These are phyloP conservation scores for Amiota minor DNA, from an alignment of 2,888 invertebrate genomes.

Conservation along the genomic window DNA sequence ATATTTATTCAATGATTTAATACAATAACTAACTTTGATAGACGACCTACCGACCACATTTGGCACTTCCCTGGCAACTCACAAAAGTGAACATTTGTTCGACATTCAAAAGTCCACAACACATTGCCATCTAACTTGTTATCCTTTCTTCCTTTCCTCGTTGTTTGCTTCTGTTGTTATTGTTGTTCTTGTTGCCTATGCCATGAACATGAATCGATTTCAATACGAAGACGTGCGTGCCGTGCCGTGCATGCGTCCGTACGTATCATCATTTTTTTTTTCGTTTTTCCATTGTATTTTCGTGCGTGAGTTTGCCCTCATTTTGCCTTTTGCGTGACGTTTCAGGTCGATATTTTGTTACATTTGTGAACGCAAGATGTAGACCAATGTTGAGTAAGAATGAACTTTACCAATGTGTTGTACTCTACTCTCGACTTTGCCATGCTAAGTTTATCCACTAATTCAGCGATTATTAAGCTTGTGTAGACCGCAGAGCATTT, in stretches of 20 bases:
- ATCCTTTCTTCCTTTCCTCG: not conserved
- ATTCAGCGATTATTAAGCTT: too few relatives aligned
- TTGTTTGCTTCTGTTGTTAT: not conserved
- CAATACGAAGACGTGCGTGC: not conserved
- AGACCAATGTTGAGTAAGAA: too few relatives aligned
- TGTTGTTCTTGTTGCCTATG: too few relatives aligned
- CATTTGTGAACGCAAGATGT: conserved; percentile 10
- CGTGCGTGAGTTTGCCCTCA: conserved; percentile 27
- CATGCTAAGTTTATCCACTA: too few relatives aligned
- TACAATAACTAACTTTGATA: too few relatives aligned
- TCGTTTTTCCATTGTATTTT: not conserved
- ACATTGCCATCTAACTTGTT: not conserved
- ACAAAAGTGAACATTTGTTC: not conserved
- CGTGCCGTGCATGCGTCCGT: conserved; percentile 23
- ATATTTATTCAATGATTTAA: too few relatives aligned
- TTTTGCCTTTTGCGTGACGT: conserved; percentile 61
- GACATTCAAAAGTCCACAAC: not conserved
- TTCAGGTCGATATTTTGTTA: conserved; percentile 51
- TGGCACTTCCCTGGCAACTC: not conserved
- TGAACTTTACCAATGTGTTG: too few relatives aligned
- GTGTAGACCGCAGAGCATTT: too few relatives aligned
- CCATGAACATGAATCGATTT: too few relatives aligned
- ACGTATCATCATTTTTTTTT: not conserved
- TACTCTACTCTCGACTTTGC: too few relatives aligned
- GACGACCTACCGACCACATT: not conserved